A percentile compares a stretch with the other conserved stretches of the same genome.
Conservation (phyloP, 2,113 vertebrate species). For the Syngnathus floridae region DNA sequence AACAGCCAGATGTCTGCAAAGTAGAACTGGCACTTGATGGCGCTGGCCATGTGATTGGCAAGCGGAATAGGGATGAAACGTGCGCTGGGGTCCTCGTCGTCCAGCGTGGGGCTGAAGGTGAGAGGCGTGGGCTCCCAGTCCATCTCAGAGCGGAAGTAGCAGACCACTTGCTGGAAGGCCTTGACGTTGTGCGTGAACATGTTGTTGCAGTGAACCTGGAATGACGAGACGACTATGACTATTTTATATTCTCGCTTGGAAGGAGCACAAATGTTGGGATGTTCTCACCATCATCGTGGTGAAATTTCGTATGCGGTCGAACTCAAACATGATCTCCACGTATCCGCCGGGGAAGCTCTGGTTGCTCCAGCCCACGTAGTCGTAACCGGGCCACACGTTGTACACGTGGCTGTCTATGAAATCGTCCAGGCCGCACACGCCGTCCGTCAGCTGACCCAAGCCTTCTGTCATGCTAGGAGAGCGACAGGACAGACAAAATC, state of each 20-base stretch:
- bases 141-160: conserved; percentile 83
- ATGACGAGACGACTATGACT: neutral
- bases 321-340: conserved; percentile 94
- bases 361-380: conserved; percentile 94
- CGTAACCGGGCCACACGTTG: conserved; percentile 90
- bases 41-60: conserved; percentile 91
- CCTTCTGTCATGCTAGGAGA: conserved; percentile 90
- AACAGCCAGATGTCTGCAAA: conserved; percentile 95
- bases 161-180: conserved; percentile 87
- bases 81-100: conserved; percentile 85
- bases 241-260: neutral
- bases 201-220: conserved; percentile 96
- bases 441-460: conserved; percentile 90
- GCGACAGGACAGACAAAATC: neutral
- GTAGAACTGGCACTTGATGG: conserved; percentile 95
- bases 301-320: conserved; percentile 91
- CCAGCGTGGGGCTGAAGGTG: conserved; percentile 79
- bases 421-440: conserved; percentile 88
- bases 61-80: conserved; percentile 87
- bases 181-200: conserved; percentile 87
- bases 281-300: conserved; percentile 89
- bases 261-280: too few species aligned
- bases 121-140: conserved; percentile 83
- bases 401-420: conserved; percentile 88
- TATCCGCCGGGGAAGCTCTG: conserved; percentile 80